Evolutionary conservation across 2,888 invertebrate species (phyloP).

Genomic region (Diarsia rubi): DNA sequence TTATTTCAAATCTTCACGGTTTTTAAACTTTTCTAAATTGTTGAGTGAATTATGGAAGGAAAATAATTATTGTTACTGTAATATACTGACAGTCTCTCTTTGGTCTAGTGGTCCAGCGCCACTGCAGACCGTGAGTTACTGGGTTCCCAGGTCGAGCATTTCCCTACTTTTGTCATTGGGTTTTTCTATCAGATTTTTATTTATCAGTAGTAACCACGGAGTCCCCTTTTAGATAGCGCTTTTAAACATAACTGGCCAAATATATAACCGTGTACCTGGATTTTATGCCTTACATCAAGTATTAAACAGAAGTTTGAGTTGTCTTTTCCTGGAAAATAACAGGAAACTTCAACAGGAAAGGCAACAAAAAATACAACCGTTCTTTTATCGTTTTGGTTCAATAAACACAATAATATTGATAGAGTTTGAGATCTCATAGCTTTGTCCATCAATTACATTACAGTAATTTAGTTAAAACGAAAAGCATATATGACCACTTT

Average conservation of each 20-base stretch:
- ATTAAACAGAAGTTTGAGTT: background rate
- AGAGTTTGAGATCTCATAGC: background rate
- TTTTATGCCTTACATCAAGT: background rate
- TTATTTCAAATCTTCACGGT: slow-evolving; percentile 26
- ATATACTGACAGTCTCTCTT: too few relatives aligned
- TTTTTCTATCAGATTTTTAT: too few relatives aligned
- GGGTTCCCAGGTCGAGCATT: too few relatives aligned
- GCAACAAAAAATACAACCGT: background rate
- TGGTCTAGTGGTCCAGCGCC: too few relatives aligned
- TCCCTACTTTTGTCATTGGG: too few relatives aligned
- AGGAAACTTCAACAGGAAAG: background rate
- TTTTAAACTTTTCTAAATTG: slow-evolving; percentile 9
- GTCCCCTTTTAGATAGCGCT: too few relatives aligned
- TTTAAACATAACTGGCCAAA: too few relatives aligned
- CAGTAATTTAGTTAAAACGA: background rate
- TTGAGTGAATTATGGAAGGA: background rate
- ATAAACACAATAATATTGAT: background rate
- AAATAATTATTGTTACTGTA: too few relatives aligned
- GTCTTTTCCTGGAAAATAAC: slow-evolving; percentile 5
- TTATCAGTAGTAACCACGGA: too few relatives aligned
- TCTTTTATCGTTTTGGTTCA: background rate
- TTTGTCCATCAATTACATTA: background rate
- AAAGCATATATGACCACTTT: background rate
- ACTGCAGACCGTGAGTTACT: too few relatives aligned
- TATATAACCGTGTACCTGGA: background rate